Evolutionary conservation across 1,140 invertebrate species (phyloP).

Genomic region (Copidosoma floridanum): DNA sequence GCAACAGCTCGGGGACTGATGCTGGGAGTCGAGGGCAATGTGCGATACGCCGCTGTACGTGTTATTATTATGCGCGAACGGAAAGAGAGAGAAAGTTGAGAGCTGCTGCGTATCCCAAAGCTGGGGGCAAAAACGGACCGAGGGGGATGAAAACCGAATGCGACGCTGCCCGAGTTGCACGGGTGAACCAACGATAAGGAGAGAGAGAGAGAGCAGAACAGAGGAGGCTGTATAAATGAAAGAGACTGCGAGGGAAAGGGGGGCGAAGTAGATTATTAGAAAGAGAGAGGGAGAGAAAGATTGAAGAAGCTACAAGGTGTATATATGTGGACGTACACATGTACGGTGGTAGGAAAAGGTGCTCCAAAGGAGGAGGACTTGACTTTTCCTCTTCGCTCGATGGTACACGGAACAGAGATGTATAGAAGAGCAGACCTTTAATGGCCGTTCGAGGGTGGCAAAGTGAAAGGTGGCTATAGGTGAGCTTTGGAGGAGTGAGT

Average conservation of each 20-base stretch:
- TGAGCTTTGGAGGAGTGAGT: too few relatives aligned
- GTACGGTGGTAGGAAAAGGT: not conserved
- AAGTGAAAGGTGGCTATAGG: too few relatives aligned
- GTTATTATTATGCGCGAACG: too few relatives aligned
- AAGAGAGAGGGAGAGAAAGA: not conserved
- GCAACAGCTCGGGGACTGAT: too few relatives aligned
- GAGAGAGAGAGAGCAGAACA: not conserved
- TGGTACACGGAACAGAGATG: too few relatives aligned
- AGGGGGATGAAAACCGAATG: constrained; percentile 9
- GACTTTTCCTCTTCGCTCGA: constrained; percentile 23
- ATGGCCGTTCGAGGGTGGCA: constrained; percentile 39
- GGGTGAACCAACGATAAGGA: too few relatives aligned
- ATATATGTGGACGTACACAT: constrained; percentile 1
- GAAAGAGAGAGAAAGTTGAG: not conserved
- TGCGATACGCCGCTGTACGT: too few relatives aligned
- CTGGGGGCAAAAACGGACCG: too few relatives aligned
- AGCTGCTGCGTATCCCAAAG: too few relatives aligned
- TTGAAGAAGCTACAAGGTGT: not conserved
- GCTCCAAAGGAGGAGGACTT: constrained; percentile 1
- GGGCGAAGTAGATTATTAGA: not conserved
- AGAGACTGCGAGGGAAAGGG: not conserved
- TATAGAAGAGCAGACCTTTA: constrained; percentile 20
- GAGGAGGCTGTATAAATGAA: not conserved
- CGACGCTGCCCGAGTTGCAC: not conserved
- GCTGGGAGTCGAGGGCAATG: too few relatives aligned